Evolutionary conservation across 92 coral and sea anemone genomes (phyloP).

Genomic region (Porites lobata): DNA sequence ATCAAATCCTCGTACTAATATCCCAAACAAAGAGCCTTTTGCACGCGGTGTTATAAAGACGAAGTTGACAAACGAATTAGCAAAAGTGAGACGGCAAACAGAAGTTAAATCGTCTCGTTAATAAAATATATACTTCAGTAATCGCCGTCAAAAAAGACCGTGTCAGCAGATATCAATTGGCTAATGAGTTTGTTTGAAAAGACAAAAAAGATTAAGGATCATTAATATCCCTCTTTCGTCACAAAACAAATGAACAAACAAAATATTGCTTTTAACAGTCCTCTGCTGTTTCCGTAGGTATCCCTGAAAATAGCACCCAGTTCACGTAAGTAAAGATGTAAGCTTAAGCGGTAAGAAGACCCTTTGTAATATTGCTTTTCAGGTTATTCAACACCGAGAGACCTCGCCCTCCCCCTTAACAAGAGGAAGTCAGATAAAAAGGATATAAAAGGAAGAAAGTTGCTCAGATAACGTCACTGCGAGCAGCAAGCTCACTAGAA

Average conservation of each 20-base stretch:
- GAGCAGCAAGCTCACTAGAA: too few relatives aligned
- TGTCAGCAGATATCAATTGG: not conserved
- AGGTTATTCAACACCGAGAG: not conserved
- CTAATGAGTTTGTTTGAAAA: not conserved
- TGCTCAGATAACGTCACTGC: too few relatives aligned
- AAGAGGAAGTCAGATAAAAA: too few relatives aligned
- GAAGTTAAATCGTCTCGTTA: too few relatives aligned
- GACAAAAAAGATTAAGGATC: not conserved
- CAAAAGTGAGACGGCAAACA: too few relatives aligned
- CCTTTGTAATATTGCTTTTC: not conserved
- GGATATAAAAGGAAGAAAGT: too few relatives aligned
- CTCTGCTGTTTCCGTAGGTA: not conserved
- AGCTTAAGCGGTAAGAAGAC: not conserved
- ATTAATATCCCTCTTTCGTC: not conserved
- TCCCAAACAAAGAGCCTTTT: too few relatives aligned
- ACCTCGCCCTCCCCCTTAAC: not conserved
- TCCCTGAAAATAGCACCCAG: not conserved
- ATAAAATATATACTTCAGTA: too few relatives aligned
- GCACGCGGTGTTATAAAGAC: too few relatives aligned
- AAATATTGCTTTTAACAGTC: not conserved
- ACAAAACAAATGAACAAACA: not conserved
- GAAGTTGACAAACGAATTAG: too few relatives aligned
- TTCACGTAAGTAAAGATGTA: not conserved
- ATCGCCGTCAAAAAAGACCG: not conserved
- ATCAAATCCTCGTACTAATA: too few relatives aligned